Percentiles rank a stretch among this genome's conserved stretches.
phyloP scores from a whole-genome alignment of 2,113 vertebrate species.

The Podilymbus podiceps region DNA sequence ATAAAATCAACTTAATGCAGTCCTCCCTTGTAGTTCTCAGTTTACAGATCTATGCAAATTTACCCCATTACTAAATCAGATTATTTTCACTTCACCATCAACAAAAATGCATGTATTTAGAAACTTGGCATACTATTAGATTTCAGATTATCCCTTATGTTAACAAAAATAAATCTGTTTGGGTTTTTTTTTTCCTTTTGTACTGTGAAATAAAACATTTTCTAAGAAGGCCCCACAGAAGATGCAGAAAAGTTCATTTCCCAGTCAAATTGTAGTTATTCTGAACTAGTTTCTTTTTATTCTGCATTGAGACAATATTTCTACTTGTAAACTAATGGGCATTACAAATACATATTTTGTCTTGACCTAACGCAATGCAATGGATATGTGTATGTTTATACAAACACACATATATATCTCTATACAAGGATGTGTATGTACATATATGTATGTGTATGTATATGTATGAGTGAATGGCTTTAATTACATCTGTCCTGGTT shows the following conservation, averaged over 20 bases:
- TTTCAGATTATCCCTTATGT: not conserved
- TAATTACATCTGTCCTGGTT: not conserved
- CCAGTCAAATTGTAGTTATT: not conserved
- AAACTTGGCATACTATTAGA: not conserved
- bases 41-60: conserved; percentile 32
- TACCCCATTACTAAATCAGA: not conserved
- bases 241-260: not conserved
- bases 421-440: not conserved
- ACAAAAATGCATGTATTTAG: not conserved
- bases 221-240: not conserved
- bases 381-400: not conserved
- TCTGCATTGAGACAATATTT: not conserved
- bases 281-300: not conserved
- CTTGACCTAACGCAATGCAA: not conserved
- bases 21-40: not conserved
- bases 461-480: not conserved
- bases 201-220: not conserved
- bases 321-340: not conserved
- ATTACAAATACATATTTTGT: not conserved
- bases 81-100: conserved; percentile 1
- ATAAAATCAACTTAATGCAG: not conserved
- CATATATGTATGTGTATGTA: not conserved
- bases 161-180: not conserved
- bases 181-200: not conserved
- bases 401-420: not conserved